Conservation (phyloP, 1,140 invertebrate species). For the Reticulitermes speratus region DNA sequence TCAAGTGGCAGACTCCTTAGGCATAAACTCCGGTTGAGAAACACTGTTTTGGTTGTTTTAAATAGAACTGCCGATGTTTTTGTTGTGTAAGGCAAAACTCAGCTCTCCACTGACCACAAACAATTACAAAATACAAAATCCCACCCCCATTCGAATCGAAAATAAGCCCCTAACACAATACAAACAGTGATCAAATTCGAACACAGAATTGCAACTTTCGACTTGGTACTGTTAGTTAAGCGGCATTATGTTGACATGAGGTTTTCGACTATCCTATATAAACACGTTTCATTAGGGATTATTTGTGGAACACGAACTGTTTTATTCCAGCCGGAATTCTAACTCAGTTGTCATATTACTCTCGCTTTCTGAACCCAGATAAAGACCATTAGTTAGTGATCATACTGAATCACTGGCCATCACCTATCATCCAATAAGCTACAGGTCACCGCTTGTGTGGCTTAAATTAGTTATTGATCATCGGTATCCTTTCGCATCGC, state of each 20-base stretch:
- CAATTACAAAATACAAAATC: neutral
- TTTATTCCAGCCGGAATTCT: neutral
- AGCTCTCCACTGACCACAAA: neutral
- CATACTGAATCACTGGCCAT: neutral
- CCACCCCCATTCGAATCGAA: neutral
- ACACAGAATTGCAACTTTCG: neutral
- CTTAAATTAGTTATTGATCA: neutral
- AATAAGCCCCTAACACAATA: neutral
- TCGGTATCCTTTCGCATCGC: neutral
- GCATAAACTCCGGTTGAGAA: too few relatives aligned
- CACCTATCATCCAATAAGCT: conserved; percentile 4
- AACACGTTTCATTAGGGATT: conserved; percentile 8
- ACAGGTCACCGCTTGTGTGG: neutral
- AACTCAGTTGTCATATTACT: conserved; percentile 3
- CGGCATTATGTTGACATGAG: neutral
- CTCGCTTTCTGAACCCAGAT: neutral
- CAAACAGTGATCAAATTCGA: neutral
- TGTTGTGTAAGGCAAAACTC: neutral
- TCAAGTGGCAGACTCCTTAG: too few relatives aligned
- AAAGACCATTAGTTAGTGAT: neutral
- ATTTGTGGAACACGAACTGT: neutral
- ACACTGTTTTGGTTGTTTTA: too few relatives aligned
- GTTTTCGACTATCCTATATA: neutral
- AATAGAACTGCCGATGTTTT: neutral
- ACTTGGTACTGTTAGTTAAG: neutral